Evolutionary conservation across 2,113 vertebrate genomes (phyloP).

Genomic region (Rhinogobius similis): DNA sequence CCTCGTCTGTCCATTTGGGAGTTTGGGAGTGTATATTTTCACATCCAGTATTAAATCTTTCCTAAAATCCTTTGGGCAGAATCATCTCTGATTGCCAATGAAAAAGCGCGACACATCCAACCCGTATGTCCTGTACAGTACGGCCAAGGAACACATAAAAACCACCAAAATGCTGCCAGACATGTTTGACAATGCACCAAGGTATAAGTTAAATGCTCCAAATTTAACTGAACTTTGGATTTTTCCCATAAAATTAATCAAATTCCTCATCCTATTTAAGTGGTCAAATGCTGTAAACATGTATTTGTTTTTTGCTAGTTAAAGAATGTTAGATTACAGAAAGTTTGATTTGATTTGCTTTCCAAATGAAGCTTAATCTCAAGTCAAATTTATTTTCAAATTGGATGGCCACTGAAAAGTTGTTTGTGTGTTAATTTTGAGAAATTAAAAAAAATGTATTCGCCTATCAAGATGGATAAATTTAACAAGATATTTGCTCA

Average conservation of each 20-base stretch:
- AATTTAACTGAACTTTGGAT: not conserved
- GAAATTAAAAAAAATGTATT: not conserved
- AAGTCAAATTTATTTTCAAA: no score
- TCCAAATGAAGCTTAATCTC: no score
- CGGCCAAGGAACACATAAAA: constrained; percentile 48
- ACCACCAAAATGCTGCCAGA: constrained; percentile 19
- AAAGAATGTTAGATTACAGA: no score
- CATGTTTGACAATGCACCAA: constrained; percentile 1
- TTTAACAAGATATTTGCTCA: constrained; percentile 23
- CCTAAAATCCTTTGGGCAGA: constrained; percentile 22
- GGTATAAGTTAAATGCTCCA: not conserved
- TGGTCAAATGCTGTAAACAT: no score
- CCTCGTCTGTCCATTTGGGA: no score
- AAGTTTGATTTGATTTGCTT: no score
- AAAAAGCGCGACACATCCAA: constrained; percentile 39
- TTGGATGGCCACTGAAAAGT: no score
- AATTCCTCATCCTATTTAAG: no score
- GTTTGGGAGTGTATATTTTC: constrained; percentile 1
- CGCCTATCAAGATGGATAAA: not conserved
- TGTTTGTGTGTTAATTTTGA: no score
- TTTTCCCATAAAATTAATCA: not conserved
- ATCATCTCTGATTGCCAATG: constrained; percentile 24
- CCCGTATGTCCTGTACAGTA: constrained; percentile 41
- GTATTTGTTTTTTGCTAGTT: no score
- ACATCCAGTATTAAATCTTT: constrained; percentile 24